Conservation (phyloP, 92 coral and sea anemone species). For the Anthopleura xanthogrammica region DNA sequence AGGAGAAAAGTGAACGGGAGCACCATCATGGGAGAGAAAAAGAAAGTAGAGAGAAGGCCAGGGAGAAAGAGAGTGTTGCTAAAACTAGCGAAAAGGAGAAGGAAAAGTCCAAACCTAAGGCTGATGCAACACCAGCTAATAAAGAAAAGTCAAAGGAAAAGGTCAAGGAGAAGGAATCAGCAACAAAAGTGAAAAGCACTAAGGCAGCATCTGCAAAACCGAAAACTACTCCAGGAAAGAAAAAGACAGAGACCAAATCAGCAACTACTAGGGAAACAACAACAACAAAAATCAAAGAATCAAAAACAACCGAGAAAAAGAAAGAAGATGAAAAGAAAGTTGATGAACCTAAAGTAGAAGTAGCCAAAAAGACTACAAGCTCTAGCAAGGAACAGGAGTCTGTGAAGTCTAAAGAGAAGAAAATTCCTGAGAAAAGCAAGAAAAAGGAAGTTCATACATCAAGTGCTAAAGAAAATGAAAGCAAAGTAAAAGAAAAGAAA, state of each 20-base stretch:
- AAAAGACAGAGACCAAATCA: slow-evolving; percentile 41
- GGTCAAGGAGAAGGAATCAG: slow-evolving; percentile 42
- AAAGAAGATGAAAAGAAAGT: slow-evolving; percentile 47
- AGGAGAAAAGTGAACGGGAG: slow-evolving; percentile 20
- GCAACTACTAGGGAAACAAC: slow-evolving; percentile 35
- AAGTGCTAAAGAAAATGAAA: slow-evolving; percentile 13
- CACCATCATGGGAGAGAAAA: slow-evolving; percentile 26
- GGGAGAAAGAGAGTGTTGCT: slow-evolving; percentile 21
- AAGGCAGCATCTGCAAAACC: slow-evolving; percentile 39
- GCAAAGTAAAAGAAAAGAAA: slow-evolving; percentile 16
- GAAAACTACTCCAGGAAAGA: slow-evolving; percentile 54
- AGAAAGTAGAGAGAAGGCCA: slow-evolving; percentile 37
- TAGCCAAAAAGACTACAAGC: slow-evolving; percentile 34
- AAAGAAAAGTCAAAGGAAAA: slow-evolving; percentile 50
- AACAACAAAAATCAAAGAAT: slow-evolving; percentile 45
- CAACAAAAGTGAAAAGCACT: slow-evolving; percentile 46
- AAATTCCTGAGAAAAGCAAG: slow-evolving; percentile 6
- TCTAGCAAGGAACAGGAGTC: slow-evolving; percentile 21
- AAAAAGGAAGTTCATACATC: slow-evolving; percentile 11
- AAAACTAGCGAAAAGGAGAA: slow-evolving; percentile 17
- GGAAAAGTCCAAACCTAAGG: neutral
- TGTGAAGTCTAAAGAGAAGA: slow-evolving; percentile 21
- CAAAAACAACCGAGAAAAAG: slow-evolving; percentile 52
- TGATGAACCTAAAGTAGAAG: slow-evolving; percentile 22
- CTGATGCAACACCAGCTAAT: slow-evolving; percentile 23